phyloP scores from a whole-genome alignment of 2,113 vertebrate genomes.

The Columba janthina region DNA sequence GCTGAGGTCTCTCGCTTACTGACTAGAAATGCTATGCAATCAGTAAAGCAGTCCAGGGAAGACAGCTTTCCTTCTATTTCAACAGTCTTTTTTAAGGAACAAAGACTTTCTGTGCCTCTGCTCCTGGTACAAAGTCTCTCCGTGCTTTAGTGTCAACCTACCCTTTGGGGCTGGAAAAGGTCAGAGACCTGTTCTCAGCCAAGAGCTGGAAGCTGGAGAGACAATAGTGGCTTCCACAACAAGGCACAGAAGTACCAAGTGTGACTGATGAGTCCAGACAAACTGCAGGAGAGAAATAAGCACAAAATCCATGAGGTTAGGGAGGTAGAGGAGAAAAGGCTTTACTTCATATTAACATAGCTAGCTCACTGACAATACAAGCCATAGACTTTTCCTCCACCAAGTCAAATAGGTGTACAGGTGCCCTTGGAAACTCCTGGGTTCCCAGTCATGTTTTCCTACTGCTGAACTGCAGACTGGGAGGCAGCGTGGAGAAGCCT shows the following conservation, averaged over 20 bases:
- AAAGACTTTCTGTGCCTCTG: slow-evolving; percentile 53
- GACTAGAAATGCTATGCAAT: not conserved
- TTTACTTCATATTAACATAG: not conserved
- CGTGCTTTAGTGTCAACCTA: not conserved
- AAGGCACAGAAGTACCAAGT: not conserved
- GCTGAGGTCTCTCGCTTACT: not conserved
- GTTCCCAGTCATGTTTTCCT: not conserved
- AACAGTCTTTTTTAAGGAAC: slow-evolving; percentile 28
- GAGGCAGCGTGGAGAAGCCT: not conserved
- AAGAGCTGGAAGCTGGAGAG: not conserved
- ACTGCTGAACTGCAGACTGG: not conserved
- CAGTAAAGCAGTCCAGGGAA: not conserved
- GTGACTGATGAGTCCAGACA: not conserved
- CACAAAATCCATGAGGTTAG: not conserved
- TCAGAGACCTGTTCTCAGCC: slow-evolving; percentile 2
- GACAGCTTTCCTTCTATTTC: slow-evolving; percentile 44
- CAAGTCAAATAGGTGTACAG: not conserved
- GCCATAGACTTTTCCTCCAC: not conserved
- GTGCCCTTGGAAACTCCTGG: not conserved
- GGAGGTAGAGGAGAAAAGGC: not conserved
- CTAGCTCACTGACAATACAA: not conserved
- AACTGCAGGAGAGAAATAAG: not conserved
- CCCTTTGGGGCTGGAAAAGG: not conserved
- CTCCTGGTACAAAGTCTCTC: slow-evolving; percentile 23
- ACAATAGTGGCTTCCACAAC: not conserved